Percentiles rank a stretch among this genome's conserved stretches.
Evolutionary conservation across 1,140 invertebrate species (phyloP).

Genomic region (Bombus vancouverensis): DNA sequence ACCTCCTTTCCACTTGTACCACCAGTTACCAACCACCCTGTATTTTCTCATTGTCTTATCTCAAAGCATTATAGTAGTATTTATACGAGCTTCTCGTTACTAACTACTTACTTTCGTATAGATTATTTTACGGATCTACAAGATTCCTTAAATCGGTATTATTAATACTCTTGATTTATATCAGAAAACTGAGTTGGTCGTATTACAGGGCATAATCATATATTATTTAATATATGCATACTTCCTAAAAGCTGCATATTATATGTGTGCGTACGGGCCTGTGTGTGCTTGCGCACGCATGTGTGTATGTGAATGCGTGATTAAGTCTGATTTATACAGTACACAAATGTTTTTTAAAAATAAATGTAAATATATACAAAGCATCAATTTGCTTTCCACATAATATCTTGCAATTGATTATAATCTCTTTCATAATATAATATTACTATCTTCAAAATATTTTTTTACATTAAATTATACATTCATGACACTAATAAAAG

Average conservation of each 20-base stretch:
- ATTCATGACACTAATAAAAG: background rate
- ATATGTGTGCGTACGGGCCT: background rate
- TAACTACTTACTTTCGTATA: conserved; percentile 42
- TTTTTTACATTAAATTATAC: background rate
- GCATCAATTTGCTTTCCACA: conserved; percentile 60
- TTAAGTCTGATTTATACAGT: conserved; percentile 30
- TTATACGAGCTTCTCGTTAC: conserved; percentile 35
- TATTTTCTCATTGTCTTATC: conserved; percentile 26
- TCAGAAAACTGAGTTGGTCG: conserved; percentile 13
- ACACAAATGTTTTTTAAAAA: conserved; percentile 29
- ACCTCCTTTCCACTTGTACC: no score
- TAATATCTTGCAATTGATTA: conserved; percentile 36
- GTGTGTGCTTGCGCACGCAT: background rate
- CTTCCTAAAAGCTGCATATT: conserved; percentile 30
- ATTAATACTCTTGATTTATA: conserved; percentile 4
- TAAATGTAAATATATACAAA: conserved; percentile 22
- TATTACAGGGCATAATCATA: conserved; percentile 29
- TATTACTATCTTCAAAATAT: background rate
- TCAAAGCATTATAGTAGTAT: conserved; percentile 38
- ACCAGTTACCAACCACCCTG: no score
- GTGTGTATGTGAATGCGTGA: background rate
- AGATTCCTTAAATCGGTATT: conserved; percentile 3
- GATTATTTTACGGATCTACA: background rate
- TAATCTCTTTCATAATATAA: conserved; percentile 5
- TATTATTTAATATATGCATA: conserved; percentile 31